Percentiles rank a stretch among this genome's conserved stretches.
These are phyloP conservation scores for Microplitis mediator DNA, from an alignment of 1,140 invertebrate genomes.

Conservation along the genomic window DNA sequence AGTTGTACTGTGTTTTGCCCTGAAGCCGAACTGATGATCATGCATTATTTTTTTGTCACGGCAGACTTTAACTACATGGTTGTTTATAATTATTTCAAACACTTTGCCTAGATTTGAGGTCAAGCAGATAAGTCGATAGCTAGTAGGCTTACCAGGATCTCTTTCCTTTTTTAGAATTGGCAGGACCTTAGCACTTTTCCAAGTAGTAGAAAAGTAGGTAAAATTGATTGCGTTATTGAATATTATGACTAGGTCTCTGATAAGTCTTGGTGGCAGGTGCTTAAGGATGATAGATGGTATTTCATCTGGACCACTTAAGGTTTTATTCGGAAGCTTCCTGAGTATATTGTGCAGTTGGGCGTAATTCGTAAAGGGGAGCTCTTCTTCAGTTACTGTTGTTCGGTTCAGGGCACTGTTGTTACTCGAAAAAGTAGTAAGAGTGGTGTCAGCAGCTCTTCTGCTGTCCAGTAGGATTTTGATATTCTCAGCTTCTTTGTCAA, in stretches of 20 bases:
- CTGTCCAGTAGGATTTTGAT: background rate
- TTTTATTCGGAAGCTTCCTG: slow-evolving; percentile 16
- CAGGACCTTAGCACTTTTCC: slow-evolving; percentile 35
- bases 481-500: background rate
- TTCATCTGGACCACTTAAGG: slow-evolving; percentile 16
- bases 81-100: slow-evolving; percentile 31
- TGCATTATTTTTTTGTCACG: background rate
- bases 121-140: slow-evolving; percentile 37
- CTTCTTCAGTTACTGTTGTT: background rate
- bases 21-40: too few relatives aligned
- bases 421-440: background rate
- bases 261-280: slow-evolving; percentile 8
- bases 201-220: slow-evolving; percentile 26
- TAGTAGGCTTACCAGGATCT: slow-evolving; percentile 7
- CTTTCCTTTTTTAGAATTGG: slow-evolving; percentile 34
- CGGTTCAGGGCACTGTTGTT: background rate
- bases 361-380: background rate
- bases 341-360: background rate
- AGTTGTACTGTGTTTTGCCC: background rate
- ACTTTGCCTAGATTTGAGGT: slow-evolving; percentile 35
- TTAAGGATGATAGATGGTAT: slow-evolving; percentile 26
- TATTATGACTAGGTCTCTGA: slow-evolving; percentile 3
- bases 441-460: background rate
- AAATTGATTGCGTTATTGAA: slow-evolving; percentile 28
- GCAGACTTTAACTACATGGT: background rate